Evolutionary conservation across 30 jellyfish, hydroid and myxozoan genomes (phyloP), one percentile per base, ranked within the genome.

Genomic region (Morbakka virulenta): DNA sequence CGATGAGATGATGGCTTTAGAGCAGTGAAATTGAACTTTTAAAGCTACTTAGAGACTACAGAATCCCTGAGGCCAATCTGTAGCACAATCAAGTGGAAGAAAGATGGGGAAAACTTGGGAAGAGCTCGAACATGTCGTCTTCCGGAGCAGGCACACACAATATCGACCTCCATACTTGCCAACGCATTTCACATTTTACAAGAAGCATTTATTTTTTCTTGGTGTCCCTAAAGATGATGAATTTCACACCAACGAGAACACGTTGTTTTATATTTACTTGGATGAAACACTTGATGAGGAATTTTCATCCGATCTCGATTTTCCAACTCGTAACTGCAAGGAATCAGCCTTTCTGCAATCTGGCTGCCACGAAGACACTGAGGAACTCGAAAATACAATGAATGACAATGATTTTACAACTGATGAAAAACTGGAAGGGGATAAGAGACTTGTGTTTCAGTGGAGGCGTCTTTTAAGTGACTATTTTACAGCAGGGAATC

Each of bases 111-210:
- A n/a, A 28, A 69, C 75, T 28, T 77, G 88, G 88, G 20, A 41
- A 28, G 84, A 65, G 25, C 32, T 77, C 21, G 88, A 77, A 13
- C 41, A 52, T 6, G 72, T 71, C 14, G 88, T 77, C 26, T 61
- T 14, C 48, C 33, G 65, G 12, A 77, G 88, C 23, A 83, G 88
- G 4, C 52, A 62, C 29, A 84, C 78, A 6, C 88, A 77, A 64
- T 57, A 31, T 64, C 49, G n/a, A n/a, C n/a, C n/a, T n/a, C n/a
- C n/a, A n/a, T n/a, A n/a, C n/a, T n/a, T 76, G 1, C 97, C 97
- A 21, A 50, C 80, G 14, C 87, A 88, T 11, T 88, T 88, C 65
- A 88, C 97, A 2, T 88, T 88, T 51, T 81, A 88, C 35, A 81
- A 81, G 48, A 81, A 67, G 61, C 62, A 48, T 32, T 27, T 88